Base-by-base conservation (phyloP, 1,140 invertebrate genomes). In the Trypoxylus dichotomus region DNA sequence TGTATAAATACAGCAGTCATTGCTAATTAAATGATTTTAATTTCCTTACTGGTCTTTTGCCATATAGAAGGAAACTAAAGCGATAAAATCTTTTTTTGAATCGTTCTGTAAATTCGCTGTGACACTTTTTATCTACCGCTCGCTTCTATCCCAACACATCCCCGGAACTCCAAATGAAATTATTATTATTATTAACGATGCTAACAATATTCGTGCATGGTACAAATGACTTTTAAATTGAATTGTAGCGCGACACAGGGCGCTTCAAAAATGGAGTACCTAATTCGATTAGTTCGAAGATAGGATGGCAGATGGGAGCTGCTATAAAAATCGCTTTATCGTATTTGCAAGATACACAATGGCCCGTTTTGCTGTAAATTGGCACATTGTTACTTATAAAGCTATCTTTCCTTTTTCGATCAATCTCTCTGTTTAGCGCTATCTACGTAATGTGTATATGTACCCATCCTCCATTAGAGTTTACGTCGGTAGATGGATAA, bases 151-250 rank as follows among this genome's bases (percentile, higher is more conserved):
- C 6, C n/a, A 24, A 19, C 32, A 11, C 8, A 29, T 21, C 72
- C 72, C 29, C 32, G 29, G 32, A 27, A 25, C 41, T 1, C 77
- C 71, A 81, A 83, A 85, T 85, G 80, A 84, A 85, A 85, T 85
- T 85, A 84, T 84, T 83, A 82, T 83, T 82, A 85, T 85, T 84
- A 85, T 83, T 85, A 85, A 83, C 81, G 82, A 84, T 81, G 81
- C 82, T 84, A 83, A 84, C 84, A 82, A 82, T 85, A 83, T 84
- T 84, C 82, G 79, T 82, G 83, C 82, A 83, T 82, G 79, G 82
- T 84, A 83, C 84, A 85, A 85, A 85, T 85, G 84, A 85, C 84
- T 85, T 85, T 85, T 85, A 85, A 85, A 85, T 85, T 84, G 82
- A 83, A 85, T 85, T 83, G 80, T 77, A 77, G 83, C 81, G 74